Evolutionary conservation across 2,113 vertebrate genomes (phyloP).

Genomic region (Lontra canadensis): DNA sequence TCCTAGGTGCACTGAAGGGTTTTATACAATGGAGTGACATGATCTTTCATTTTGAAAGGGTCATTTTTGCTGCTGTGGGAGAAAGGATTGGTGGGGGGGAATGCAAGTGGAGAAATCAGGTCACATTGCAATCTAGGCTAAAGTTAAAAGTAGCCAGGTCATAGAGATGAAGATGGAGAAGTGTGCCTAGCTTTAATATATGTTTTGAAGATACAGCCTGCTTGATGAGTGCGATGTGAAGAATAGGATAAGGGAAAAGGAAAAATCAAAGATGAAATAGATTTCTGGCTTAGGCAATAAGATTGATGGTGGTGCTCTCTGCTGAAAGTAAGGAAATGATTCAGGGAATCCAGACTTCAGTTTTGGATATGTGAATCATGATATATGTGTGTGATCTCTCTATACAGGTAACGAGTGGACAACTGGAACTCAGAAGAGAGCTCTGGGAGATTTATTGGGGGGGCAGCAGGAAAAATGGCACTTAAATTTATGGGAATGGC

Average conservation of each 20-base stretch:
- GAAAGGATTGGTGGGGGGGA: not conserved
- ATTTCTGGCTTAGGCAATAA: not conserved
- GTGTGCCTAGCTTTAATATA: not conserved
- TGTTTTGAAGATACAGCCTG: not conserved
- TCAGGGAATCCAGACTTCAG: not conserved
- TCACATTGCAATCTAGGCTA: not conserved
- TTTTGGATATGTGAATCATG: not conserved
- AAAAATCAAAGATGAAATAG: not conserved
- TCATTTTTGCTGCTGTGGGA: not conserved
- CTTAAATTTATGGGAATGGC: not conserved
- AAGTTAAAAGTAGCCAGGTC: not conserved
- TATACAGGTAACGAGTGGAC: not conserved
- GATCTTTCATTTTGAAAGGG: constrained; percentile 13
- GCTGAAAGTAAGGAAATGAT: not conserved
- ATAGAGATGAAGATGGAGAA: not conserved
- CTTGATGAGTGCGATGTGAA: not conserved
- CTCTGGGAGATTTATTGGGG: not conserved
- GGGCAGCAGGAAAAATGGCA: not conserved
- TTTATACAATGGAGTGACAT: not conserved
- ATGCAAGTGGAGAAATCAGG: not conserved
- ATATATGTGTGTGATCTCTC: not conserved
- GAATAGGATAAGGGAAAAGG: not conserved
- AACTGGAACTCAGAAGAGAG: not conserved
- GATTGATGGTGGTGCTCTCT: not conserved
- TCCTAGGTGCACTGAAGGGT: not conserved